Percentiles rank a stretch among this genome's conserved stretches.
phyloP scores from a whole-genome alignment of 2,113 vertebrate genomes.

The Bos javanicus region DNA sequence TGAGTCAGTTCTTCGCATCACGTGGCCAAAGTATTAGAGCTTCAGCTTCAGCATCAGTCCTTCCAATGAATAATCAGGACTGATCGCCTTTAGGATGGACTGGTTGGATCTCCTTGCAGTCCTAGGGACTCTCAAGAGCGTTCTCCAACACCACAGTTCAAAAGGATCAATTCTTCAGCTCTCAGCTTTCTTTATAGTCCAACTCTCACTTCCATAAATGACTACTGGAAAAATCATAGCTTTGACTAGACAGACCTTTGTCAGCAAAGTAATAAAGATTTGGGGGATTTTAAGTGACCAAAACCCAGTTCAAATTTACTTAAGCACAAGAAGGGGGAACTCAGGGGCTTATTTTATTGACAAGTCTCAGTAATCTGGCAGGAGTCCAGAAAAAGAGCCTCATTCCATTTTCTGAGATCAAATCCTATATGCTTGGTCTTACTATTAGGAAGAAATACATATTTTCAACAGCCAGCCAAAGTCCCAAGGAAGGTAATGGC shows the following conservation, averaged over 20 bases:
- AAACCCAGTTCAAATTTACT: background rate
- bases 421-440: background rate
- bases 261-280: background rate
- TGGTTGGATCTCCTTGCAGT: background rate
- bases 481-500: background rate
- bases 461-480: background rate
- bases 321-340: background rate
- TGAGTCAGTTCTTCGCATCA: background rate
- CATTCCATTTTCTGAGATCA: slow-evolving; percentile 7
- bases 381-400: background rate
- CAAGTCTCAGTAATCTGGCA: background rate
- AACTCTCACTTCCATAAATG: background rate
- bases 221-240: background rate
- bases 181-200: background rate
- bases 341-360: background rate
- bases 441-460: background rate
- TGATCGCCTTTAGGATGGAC: background rate
- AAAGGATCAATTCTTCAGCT: background rate
- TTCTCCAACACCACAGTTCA: background rate
- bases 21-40: background rate
- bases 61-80: background rate
- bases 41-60: background rate
- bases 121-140: background rate
- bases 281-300: background rate
- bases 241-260: background rate